Evolutionary conservation across 2,113 vertebrate genomes (phyloP), one percentile per base, ranked within the genome.

Genomic region (Ochotona curzoniae): DNA sequence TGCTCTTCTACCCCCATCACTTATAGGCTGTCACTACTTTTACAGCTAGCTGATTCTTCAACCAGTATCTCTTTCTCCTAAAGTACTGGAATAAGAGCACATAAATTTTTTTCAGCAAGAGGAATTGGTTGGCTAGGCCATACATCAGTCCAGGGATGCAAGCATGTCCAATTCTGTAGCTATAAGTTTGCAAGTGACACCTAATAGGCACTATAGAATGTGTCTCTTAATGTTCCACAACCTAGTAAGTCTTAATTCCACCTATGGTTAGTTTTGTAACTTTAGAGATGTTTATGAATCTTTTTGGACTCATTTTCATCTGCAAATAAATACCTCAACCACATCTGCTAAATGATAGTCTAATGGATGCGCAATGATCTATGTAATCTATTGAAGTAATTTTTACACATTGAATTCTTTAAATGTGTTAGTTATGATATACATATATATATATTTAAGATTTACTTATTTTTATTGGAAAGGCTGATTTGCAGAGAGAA

Each of bases 31-130:
- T 75, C 66, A 90, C 44, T 86, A 38, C 12, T 8, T 87, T 71
- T 81, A 61, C 25, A 92, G 71, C 38, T 69, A n/a, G 51, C 57
- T 85, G n/a, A 88, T 92, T 84, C 84, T 18, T 90, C 89, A 88
- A 54, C 17, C 44, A 47, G 26, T 61, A 23, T 92, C 35, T 78
- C 74, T 86, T 69, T 67, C 21, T 32, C 35, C 60, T 75, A n/a
- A 92, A 90, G 64, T 28, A 32, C 8, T 7, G 4, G 25, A 20
- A n/a, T 30, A 71, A 47, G 28, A 84, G 85, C 38, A 54, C 44
- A 88, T 83, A 83, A 30, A 89, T 91, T 92, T 85, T 85, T 78
- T 23, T 15, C n/a, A 26, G 30, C 44, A n/a, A 35, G 79, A 96
- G 61, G 60, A 90, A 71, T 80, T 86, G 60, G 44, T 82, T 78